Evolutionary conservation across 2,113 vertebrate species (phyloP).

Genomic region (Tringa solitaria): DNA sequence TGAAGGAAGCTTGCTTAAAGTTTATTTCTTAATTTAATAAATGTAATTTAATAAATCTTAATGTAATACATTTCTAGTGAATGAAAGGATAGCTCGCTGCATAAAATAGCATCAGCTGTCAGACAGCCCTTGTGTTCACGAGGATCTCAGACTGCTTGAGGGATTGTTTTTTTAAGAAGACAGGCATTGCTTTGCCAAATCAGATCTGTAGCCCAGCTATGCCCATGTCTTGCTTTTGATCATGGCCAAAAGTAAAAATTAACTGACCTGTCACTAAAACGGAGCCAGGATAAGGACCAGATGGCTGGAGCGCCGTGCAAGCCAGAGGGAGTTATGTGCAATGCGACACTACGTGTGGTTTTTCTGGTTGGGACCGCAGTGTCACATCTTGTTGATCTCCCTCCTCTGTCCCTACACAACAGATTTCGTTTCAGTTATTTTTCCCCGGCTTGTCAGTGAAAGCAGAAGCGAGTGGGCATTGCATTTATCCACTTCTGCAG

Average conservation of each 20-base stretch:
- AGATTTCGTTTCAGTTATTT: neutral
- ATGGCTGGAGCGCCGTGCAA: neutral
- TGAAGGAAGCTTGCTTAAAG: conserved; percentile 27
- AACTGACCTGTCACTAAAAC: neutral
- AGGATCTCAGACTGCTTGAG: neutral
- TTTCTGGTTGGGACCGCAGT: neutral
- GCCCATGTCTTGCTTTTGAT: neutral
- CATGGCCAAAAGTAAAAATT: neutral
- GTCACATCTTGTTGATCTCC: neutral
- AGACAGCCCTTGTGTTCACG: neutral
- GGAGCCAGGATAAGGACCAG: neutral
- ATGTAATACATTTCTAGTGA: conserved; percentile 41
- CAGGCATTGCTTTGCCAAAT: neutral
- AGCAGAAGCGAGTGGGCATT: neutral
- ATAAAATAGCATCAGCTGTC: conserved; percentile 59
- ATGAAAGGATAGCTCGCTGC: conserved; percentile 23
- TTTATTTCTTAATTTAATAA: conserved; percentile 67
- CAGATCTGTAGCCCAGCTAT: neutral
- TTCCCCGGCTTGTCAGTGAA: neutral
- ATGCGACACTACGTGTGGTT: neutral
- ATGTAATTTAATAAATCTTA: conserved; percentile 65
- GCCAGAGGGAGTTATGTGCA: neutral
- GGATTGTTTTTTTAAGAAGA: neutral
- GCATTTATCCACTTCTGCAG: neutral
- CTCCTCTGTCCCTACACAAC: neutral